Percentiles rank a stretch among this genome's conserved stretches.
Evolutionary conservation across 2,888 invertebrate genomes (phyloP).

Genomic region (Lycocerus yunnanus): DNA sequence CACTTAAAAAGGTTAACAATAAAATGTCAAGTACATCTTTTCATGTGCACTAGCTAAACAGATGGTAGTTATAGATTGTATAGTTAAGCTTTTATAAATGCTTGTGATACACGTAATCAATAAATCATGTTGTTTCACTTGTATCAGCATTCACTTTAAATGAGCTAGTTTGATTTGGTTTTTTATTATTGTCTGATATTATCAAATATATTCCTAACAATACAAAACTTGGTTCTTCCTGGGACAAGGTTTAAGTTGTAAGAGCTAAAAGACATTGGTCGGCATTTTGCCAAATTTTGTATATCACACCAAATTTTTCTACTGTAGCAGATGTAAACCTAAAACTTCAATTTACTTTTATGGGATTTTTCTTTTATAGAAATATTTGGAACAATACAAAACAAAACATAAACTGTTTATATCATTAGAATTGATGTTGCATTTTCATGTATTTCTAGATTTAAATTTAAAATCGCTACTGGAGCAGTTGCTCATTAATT

Average conservation of each 20-base stretch:
- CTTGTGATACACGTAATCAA: slow-evolving; percentile 7
- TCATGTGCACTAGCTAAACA: slow-evolving; percentile 12
- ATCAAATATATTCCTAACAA: neutral
- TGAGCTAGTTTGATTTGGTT: slow-evolving; percentile 2
- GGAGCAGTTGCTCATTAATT: slow-evolving; percentile 9
- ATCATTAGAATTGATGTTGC: slow-evolving; percentile 12
- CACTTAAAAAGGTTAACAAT: slow-evolving; percentile 7
- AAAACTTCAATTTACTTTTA: slow-evolving; percentile 27
- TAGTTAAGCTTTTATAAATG: slow-evolving; percentile 15
- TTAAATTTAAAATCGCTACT: slow-evolving; percentile 2
- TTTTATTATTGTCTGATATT: slow-evolving; percentile 5
- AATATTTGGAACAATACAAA: slow-evolving; percentile 6
- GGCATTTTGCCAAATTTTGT: slow-evolving; percentile 22
- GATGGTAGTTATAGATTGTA: slow-evolving; percentile 9
- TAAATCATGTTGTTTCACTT: slow-evolving; percentile 18
- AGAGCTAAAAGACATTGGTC: slow-evolving; percentile 13
- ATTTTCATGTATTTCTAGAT: neutral
- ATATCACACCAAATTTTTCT: slow-evolving; percentile 6
- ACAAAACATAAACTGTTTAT: slow-evolving; percentile 13
- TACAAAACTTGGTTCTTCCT: slow-evolving; percentile 1
- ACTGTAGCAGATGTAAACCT: slow-evolving; percentile 25
- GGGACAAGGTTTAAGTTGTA: neutral
- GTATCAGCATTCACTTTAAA: slow-evolving; percentile 12
- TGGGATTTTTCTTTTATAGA: slow-evolving; percentile 12
- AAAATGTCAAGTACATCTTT: slow-evolving; percentile 3